Evolutionary conservation across 2,797 vertebrate genomes (phyloP), one percentile per base, ranked within the genome.

Genomic region (Mareca penelope): DNA sequence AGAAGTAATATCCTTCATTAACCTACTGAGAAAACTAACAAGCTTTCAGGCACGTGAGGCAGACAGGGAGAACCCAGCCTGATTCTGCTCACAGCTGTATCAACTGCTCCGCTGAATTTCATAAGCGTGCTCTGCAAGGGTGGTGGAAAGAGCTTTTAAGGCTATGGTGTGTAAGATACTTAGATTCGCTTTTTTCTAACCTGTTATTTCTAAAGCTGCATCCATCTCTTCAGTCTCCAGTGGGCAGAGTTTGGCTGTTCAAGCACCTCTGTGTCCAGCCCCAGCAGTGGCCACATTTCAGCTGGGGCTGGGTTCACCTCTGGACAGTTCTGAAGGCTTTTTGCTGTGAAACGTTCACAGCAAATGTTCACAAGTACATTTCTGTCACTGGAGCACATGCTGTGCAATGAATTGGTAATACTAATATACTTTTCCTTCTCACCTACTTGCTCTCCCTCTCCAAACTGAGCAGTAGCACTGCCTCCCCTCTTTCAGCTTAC

Each of bases 401-500:
- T 24, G 40, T 12, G 61, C 37, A 33, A 10, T 8, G 57, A 52
- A 12, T 10, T 48, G 57, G 53, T 63, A 70, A 87, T 35, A 80
- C 81, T 23, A 64, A 80, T 6, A 64, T 48, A 55, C n/a, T 91
- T 48, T 35, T 59, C 76, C 48, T 23, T 39, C 76, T 92, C 90
- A 89, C 89, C 82, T 92, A 77, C 42, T 93, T 91, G 83, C 81
- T 52, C 3, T 1, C 12, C 40, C 59, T 9, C 14, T n/a, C 65
- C 73, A 72, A 94, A 86, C 63, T 0, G 6, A 86, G 63, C 76
- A 53, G 80, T 55, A 60, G 82, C 40, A 22, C 12, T 60, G 60
- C 84, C 48, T 79, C 14, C 63, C 50, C 35, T 78, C 80, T 52
- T 61, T 67, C 53, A 4, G 21, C 56, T 69, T 44, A 39, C 65